Evolutionary conservation across 2,797 vertebrate species (phyloP).

Genomic region (Poeciliopsis turneri): DNA sequence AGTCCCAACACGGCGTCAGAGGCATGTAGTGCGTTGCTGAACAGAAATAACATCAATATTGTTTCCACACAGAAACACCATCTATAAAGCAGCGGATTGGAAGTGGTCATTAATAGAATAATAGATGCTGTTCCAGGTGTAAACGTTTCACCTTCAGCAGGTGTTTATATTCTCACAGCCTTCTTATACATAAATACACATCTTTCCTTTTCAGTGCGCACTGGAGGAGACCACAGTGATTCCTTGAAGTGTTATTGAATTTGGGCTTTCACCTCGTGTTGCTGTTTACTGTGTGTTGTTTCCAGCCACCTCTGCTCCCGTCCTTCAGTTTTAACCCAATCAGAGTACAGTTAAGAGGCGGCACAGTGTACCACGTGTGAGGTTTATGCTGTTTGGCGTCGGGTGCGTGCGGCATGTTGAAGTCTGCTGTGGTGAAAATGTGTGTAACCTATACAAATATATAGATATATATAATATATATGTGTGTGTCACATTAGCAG

Average conservation of each 20-base stretch:
- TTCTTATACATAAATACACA: conserved; percentile 1
- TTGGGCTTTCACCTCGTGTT: not conserved
- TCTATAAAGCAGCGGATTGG: not conserved
- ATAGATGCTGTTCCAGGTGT: conserved; percentile 5
- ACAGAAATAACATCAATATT: not conserved
- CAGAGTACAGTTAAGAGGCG: conserved; percentile 15
- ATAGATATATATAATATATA: not conserved
- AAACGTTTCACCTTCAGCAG: conserved; percentile 1
- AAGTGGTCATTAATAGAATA: conserved; percentile 1
- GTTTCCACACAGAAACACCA: not conserved
- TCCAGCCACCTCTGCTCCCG: not conserved
- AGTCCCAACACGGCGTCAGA: not conserved
- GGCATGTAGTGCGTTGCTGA: not conserved
- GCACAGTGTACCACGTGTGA: conserved; percentile 1
- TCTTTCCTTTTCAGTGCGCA: not conserved
- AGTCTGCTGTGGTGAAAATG: conserved; percentile 27
- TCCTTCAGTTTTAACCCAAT: conserved; percentile 14
- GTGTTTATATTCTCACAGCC: not conserved
- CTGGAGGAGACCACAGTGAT: conserved; percentile 10
- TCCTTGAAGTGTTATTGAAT: conserved; percentile 19
- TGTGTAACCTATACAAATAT: conserved; percentile 21
- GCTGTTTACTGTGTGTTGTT: conserved; percentile 4
- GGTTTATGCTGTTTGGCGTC: conserved; percentile 2
- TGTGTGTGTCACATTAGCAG: conserved; percentile 77
- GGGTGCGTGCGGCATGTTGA: not conserved